Evolutionary conservation across 2,113 vertebrate genomes (phyloP).

Genomic region (Opisthocomus hoazin): DNA sequence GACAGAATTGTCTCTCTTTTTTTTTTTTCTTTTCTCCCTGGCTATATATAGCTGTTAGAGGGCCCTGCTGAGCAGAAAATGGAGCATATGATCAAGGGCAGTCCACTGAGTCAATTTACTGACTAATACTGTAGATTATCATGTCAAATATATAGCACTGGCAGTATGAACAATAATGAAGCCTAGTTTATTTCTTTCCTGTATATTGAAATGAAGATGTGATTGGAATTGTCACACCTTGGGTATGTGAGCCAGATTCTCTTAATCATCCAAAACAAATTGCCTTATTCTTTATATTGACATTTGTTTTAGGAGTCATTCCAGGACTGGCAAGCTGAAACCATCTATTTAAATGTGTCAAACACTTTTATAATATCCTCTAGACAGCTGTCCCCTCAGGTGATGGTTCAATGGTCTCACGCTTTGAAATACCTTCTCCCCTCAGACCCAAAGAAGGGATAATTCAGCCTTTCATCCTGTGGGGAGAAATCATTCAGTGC

Average conservation of each 20-base stretch:
- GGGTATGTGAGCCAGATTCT: not conserved
- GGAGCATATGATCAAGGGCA: conserved; percentile 54
- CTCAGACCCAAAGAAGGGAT: not conserved
- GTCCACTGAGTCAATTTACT: conserved; percentile 61
- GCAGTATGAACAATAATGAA: conserved; percentile 23
- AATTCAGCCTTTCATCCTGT: not conserved
- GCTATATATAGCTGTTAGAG: conserved; percentile 51
- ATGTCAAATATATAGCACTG: conserved; percentile 33
- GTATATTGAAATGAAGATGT: conserved; percentile 29
- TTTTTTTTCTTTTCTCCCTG: not conserved
- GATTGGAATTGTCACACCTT: conserved; percentile 23
- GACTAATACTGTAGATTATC: conserved; percentile 58
- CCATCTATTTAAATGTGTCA: not conserved
- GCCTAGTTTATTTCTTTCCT: conserved; percentile 26
- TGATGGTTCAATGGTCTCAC: not conserved
- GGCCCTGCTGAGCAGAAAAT: conserved; percentile 37
- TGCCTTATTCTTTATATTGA: conserved; percentile 17
- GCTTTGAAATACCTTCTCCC: not conserved
- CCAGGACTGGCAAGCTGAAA: not conserved
- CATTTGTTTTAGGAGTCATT: not conserved
- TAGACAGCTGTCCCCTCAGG: not conserved
- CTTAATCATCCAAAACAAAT: conserved; percentile 29
- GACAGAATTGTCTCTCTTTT: not conserved
- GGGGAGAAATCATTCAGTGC: not conserved
- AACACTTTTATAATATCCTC: not conserved